Evolutionary conservation across 2,113 vertebrate species (phyloP), one percentile per base, ranked within the genome.

Genomic region (Rynchops niger): DNA sequence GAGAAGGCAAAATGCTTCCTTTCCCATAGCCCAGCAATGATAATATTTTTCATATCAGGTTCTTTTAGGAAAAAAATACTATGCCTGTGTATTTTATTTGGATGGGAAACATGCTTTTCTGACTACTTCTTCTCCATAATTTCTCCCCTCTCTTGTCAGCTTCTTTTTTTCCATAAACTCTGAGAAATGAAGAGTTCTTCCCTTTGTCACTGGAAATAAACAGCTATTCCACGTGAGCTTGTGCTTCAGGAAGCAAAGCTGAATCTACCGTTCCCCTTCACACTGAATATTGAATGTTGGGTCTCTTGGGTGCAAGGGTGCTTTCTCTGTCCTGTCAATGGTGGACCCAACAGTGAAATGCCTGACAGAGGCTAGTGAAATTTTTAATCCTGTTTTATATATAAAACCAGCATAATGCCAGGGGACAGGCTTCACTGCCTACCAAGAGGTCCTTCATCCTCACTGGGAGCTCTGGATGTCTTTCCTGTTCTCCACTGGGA

Each of bases 1-100:
- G 52, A 73, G 82, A 90, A 90, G 45, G 79, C 25, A 88, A 65
- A 89, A 93, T 47, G 16, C 45, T 96, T 97, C 77, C 91, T 93
- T 95, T 95, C 76, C 72, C 63, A 67, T 73, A 86, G 42, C 53
- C 19, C 32, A 62, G 49, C 23, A 72, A 61, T 16, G 70, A 90
- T 80, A 88, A 90, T 17, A 70, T 90, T 93, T 85, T 94, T 85
- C 36, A 30, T 91, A 87, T 89, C 81, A 73, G 29, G 61, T 62
- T 79, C 62, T 94, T 88, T 58, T 36, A 80, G 83, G 70, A 82
- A 95, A 96, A 91, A 32, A 49, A 53, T 12, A 40, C 21, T 23
- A 32, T 34, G 50, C 12, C 27, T 86, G 14, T 1, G 1, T 74
- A 45, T 88, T 88, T 77, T 36, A 76, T 66, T 85, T 62, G 52